These are phyloP conservation scores for Microtus richardsoni DNA, from an alignment of 2,113 vertebrate species.

Conservation along the genomic window DNA sequence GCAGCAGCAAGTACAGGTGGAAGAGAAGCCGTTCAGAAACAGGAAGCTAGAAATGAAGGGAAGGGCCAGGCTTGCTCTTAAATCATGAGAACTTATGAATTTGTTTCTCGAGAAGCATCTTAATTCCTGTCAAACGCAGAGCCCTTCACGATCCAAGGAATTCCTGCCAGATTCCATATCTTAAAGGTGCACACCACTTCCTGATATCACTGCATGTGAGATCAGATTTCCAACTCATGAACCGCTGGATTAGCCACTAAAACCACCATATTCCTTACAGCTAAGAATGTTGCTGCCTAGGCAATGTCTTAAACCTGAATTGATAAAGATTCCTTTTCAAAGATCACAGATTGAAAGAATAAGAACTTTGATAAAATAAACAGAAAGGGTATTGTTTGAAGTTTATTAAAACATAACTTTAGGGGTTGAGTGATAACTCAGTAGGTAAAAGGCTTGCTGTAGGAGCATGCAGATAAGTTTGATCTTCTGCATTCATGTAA, in stretches of 20 bases:
- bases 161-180: not conserved
- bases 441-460: not conserved
- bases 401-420: not conserved
- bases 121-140: not conserved
- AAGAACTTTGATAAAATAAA: not conserved
- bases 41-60: not conserved
- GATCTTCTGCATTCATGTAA: not conserved
- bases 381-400: not conserved
- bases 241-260: not conserved
- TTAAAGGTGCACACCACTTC: not conserved
- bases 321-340: constrained; percentile 6
- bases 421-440: not conserved
- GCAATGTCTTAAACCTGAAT: not conserved
- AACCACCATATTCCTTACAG: not conserved
- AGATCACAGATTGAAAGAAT: not conserved
- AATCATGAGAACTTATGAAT: not conserved
- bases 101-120: not conserved
- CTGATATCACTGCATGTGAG: too few species aligned
- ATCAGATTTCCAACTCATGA: not conserved
- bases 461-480: not conserved
- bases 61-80: not conserved
- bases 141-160: not conserved
- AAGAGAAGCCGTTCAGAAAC: not conserved
- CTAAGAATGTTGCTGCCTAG: not conserved
- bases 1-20: not conserved